Percentiles rank a stretch among this genome's conserved stretches.
Evolutionary conservation across 2,888 invertebrate species (phyloP).

Genomic region (Prosopocoilus inquinatus): DNA sequence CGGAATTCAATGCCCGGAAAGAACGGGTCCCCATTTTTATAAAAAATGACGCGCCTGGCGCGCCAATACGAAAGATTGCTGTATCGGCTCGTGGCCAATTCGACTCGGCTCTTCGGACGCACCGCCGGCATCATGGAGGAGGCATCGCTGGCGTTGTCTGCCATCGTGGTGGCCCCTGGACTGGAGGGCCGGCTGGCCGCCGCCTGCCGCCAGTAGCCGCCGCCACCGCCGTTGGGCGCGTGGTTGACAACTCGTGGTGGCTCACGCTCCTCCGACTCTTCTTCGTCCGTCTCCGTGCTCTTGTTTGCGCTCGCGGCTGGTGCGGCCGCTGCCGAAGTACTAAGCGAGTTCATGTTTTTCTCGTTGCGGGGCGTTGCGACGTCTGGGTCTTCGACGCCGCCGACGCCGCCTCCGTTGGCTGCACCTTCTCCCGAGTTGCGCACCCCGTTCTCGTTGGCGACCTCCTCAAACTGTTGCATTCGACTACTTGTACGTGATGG

Average conservation of each 20-base stretch:
- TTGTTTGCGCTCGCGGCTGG: slow-evolving; percentile 36
- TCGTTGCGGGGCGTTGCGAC: slow-evolving; percentile 52
- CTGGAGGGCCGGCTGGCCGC: slow-evolving; percentile 55
- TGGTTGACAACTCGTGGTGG: slow-evolving; percentile 47
- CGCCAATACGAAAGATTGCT: slow-evolving; percentile 85
- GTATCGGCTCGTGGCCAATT: slow-evolving; percentile 62
- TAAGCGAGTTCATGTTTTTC: slow-evolving; percentile 36
- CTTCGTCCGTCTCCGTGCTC: slow-evolving; percentile 43
- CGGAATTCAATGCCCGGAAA: slow-evolving; percentile 86
- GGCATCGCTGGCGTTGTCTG: slow-evolving; percentile 61
- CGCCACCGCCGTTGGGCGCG: slow-evolving; percentile 52
- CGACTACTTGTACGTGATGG: slow-evolving; percentile 46
- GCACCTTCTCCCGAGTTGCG: slow-evolving; percentile 39
- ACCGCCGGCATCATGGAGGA: slow-evolving; percentile 59
- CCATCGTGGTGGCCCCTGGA: slow-evolving; percentile 52
- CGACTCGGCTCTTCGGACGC: slow-evolving; percentile 54
- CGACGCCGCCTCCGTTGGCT: slow-evolving; percentile 41
- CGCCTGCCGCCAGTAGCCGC: slow-evolving; percentile 53
- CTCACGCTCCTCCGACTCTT: slow-evolving; percentile 37
- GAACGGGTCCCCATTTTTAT: slow-evolving; percentile 91
- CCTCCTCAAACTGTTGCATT: slow-evolving; percentile 49
- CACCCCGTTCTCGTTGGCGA: slow-evolving; percentile 44
- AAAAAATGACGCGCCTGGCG: slow-evolving; percentile 83
- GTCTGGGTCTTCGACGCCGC: slow-evolving; percentile 51
- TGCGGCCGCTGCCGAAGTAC: slow-evolving; percentile 31